Evolutionary conservation across 2,888 invertebrate species (phyloP).

Genomic region (Oscheius sp.): DNA sequence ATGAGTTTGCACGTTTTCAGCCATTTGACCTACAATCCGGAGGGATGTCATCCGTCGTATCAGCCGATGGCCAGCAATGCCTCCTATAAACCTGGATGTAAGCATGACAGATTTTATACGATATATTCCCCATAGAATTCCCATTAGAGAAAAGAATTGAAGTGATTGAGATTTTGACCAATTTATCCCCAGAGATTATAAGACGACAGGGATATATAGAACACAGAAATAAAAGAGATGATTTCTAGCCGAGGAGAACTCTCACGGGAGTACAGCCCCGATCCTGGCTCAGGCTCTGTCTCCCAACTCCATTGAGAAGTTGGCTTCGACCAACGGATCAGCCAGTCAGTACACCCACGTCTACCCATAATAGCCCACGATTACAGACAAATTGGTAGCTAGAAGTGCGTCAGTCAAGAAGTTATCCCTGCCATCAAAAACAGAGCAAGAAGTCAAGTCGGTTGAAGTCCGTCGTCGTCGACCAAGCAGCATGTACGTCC

Average conservation of each 20-base stretch:
- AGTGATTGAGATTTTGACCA: too few relatives aligned
- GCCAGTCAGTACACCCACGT: neutral
- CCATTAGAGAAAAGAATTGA: neutral
- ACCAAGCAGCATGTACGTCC: conserved; percentile 48
- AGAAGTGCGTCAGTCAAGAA: conserved; percentile 46
- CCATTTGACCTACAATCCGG: conserved; percentile 60
- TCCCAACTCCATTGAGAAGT: conserved; percentile 49
- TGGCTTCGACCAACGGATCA: conserved; percentile 33
- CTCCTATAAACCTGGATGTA: conserved; percentile 58
- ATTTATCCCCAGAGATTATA: neutral
- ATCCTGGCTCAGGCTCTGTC: conserved; percentile 45
- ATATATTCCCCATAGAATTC: neutral
- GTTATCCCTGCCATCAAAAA: conserved; percentile 51
- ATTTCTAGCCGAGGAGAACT: conserved; percentile 62
- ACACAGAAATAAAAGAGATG: neutral
- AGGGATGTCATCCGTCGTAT: conserved; percentile 46
- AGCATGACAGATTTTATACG: conserved; percentile 36
- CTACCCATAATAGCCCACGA: neutral
- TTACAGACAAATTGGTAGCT: conserved; percentile 1
- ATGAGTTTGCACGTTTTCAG: conserved; percentile 40
- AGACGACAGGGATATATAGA: neutral
- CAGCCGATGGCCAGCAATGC: conserved; percentile 56
- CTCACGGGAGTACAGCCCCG: conserved; percentile 51
- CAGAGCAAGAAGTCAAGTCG: neutral
- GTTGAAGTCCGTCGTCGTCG: conserved; percentile 52